Evolutionary conservation across 2,888 invertebrate genomes (phyloP).

Genomic region (Eustalomyia histrio): DNA sequence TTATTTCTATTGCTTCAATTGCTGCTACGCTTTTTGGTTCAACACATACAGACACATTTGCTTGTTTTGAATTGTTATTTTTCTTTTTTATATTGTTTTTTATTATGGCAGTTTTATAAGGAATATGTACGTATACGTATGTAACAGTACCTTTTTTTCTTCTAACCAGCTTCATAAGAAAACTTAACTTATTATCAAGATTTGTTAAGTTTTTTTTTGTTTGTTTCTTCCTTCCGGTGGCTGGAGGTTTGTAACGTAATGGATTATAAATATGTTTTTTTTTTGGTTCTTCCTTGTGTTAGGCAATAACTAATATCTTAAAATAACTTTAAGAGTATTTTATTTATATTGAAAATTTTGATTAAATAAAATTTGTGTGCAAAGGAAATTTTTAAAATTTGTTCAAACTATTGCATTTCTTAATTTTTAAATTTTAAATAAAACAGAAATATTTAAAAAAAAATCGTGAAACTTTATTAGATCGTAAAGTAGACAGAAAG

Average conservation of each 20-base stretch:
- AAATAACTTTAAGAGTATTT: no score
- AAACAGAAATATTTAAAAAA: no score
- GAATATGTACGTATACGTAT: conserved; percentile 3
- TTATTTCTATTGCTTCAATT: conserved; percentile 4
- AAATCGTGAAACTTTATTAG: no score
- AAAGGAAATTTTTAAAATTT: no score
- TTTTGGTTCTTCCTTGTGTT: not conserved
- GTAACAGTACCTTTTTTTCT: not conserved
- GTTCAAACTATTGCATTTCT: no score
- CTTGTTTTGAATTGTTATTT: not conserved
- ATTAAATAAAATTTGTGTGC: no score
- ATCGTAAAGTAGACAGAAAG: no score
- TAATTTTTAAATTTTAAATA: no score
- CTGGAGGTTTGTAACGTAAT: conserved; percentile 5
- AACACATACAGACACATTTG: conserved; percentile 2
- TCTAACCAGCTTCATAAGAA: conserved; percentile 19
- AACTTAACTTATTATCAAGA: conserved; percentile 59
- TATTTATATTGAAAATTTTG: no score
- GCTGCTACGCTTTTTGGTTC: not conserved
- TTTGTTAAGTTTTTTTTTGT: conserved; percentile 40
- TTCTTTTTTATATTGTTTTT: conserved; percentile 14
- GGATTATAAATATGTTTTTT: not conserved
- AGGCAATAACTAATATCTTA: not conserved
- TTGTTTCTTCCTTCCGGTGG: conserved; percentile 1
- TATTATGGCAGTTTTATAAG: conserved; percentile 29